Evolutionary conservation across 2,888 invertebrate species (phyloP), one percentile per base, ranked within the genome.

Genomic region (Drosophila nigricruria): DNA sequence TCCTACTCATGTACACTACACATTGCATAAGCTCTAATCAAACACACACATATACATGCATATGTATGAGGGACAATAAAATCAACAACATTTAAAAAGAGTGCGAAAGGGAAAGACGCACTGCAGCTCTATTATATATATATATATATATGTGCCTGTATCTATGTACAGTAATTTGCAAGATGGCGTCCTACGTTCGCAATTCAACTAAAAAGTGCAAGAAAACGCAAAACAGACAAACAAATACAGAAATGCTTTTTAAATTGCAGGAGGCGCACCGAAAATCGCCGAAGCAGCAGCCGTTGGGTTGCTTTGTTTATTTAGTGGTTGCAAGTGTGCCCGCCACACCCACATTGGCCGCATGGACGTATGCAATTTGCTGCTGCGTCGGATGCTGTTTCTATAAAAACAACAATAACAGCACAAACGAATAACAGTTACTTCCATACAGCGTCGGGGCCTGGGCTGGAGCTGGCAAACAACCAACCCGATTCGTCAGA

Each of bases 401-500:
- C 58, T 66, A 74, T 70, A 79, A 70, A 70, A 84, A 70, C 40
- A 83, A 71, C 52, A 78, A 70, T 49, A 68, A 64, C 65, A 74
- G 65, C 47, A 70, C 2, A 47, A 62, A 70, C 69, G 73, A 72
- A 70, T 58, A 77, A 73, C 66, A 68, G 56, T 71, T 72, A 60
- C 70, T 59, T 76, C 50, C 62, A 73, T 52, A 68, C 47, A 32
- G 14, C 59, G 43, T 50, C 53, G 58, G 65, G 23, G 42, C 38
- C 32, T 36, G 67, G 59, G 53, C 65, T 52, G 66, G 49, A 63
- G 65, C 79, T 72, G 65, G 76, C 73, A 76, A 87, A 78, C 76
- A 88, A 89, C 81, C 88, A 81, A 78, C 82, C 86, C 88, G 90
- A 89, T 86, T 84, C 86, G 90, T 73, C 73, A 60, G 52, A 63